Evolutionary conservation across 2,888 invertebrate genomes (phyloP), one percentile per base, ranked within the genome.

Genomic region (Koerneria pararmatus): DNA sequence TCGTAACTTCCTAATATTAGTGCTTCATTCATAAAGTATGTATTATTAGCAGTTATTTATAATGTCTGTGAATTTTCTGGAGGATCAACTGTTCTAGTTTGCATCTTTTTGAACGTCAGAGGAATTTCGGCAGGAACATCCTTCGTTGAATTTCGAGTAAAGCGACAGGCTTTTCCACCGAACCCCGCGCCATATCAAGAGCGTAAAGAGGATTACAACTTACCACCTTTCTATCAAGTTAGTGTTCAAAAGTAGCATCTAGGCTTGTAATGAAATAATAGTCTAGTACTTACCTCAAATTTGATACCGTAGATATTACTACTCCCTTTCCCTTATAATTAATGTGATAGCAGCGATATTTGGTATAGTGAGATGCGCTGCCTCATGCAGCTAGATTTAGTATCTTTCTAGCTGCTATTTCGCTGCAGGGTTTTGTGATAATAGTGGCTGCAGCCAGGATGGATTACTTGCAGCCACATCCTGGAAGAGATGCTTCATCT

Each of bases 171-270:
- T 5, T 78, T 73, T 60, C 78, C 78, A 3, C 78, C 78, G 0
- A 75, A 77, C 69, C 78, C 78, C n/a, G 73, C 78, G 1, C 72
- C 72, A 4, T 78, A 71, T 59, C 73, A 78, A 57, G 74, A 76
- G 6, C 63, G 78, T 65, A 69, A 68, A 32, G 77, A 77, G 57
- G 78, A 78, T 49, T 78, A 78, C 63, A 78, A 78, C 54, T 67
- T 78, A 8, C 78, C 78, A 29, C 78, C 78, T 11, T 76, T 76
- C 58, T 78, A 78, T 69, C 78, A 78, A 72, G 78, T 76, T 15
- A 11, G 48, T 63, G 6, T n/a, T 62, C 41, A n/a, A 46, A 46
- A 19, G n/a, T 5, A 59, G n/a, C 22, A 5, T 8, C 59, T 32
- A 22, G 8, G 57, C 8, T 27, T 31, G 4, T 19, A 8, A 5